Conservation (phyloP, 2,797 vertebrate genomes). For the Lithobates sylvaticus region DNA sequence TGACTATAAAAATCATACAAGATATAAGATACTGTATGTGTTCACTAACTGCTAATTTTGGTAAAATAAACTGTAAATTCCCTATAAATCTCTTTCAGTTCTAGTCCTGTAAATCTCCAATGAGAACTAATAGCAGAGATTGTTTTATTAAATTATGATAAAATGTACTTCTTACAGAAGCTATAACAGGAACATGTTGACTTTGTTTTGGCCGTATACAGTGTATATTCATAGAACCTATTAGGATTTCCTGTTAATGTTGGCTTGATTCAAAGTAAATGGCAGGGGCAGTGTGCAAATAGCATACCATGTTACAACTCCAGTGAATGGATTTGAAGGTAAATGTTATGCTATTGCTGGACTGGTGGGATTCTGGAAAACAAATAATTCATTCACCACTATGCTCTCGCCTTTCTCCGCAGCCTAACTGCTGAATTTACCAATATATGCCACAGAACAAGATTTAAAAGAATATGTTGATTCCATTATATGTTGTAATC, state of each 20-base stretch:
- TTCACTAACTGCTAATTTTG: too few relatives aligned
- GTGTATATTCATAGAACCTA: conserved; percentile 14
- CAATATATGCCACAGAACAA: too few relatives aligned
- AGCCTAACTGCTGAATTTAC: background rate
- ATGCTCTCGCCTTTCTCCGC: background rate
- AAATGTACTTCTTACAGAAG: background rate
- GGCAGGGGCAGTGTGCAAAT: conserved; percentile 43
- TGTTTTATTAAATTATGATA: background rate
- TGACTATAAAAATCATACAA: too few relatives aligned
- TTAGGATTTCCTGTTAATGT: conserved; percentile 41
- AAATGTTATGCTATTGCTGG: conserved; percentile 33
- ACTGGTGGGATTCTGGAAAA: conserved; percentile 13
- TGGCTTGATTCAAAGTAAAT: conserved; percentile 40
- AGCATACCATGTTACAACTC: conserved; percentile 39
- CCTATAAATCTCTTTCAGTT: too few relatives aligned
- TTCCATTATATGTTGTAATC: too few relatives aligned
- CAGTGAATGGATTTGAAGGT: conserved; percentile 26
- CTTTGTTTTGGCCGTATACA: background rate
- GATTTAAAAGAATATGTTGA: too few relatives aligned
- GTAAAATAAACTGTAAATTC: too few relatives aligned
- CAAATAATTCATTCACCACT: conserved; percentile 31
- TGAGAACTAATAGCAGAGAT: too few relatives aligned
- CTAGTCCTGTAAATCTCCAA: too few relatives aligned
- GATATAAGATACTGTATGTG: too few relatives aligned
- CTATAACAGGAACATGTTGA: background rate